These are phyloP conservation scores for Merodon equestris DNA, from an alignment of 2,888 invertebrate genomes.

Conservation along the genomic window DNA sequence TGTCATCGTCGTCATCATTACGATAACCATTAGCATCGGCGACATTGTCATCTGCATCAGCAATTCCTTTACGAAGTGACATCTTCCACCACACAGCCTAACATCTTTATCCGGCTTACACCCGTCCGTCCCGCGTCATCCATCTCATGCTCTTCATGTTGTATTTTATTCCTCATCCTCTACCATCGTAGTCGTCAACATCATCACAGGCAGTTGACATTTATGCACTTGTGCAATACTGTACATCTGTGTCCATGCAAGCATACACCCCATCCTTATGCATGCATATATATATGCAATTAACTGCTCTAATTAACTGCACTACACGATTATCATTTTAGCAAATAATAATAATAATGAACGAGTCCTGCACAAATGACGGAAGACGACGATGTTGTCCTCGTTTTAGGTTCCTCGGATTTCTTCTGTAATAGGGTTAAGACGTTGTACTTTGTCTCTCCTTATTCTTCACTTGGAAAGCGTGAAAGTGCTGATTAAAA, in stretches of 20 bases:
- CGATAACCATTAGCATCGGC: conserved; percentile 65
- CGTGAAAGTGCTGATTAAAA: conserved; percentile 35
- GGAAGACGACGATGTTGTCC: neutral
- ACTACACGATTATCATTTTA: conserved; percentile 66
- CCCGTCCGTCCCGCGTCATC: neutral
- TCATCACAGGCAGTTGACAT: conserved; percentile 33
- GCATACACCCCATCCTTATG: conserved; percentile 7
- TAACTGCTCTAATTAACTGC: conserved; percentile 67
- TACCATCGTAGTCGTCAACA: too few relatives aligned
- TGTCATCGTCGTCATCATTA: conserved; percentile 54
- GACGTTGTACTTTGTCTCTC: conserved; percentile 36
- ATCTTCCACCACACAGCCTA: conserved; percentile 35
- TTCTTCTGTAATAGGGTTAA: conserved; percentile 45
- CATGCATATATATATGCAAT: conserved; percentile 41
- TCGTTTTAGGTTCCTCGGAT: conserved; percentile 3
- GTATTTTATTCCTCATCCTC: too few relatives aligned
- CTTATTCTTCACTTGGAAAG: neutral
- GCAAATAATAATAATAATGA: conserved; percentile 61
- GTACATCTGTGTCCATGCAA: neutral
- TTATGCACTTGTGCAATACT: conserved; percentile 30
- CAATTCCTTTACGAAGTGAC: conserved; percentile 52
- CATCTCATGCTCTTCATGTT: too few relatives aligned
- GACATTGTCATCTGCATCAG: conserved; percentile 67
- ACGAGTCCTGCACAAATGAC: conserved; percentile 12
- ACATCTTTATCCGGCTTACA: too few relatives aligned